Conservation (phyloP, 2,113 vertebrate species). For the Pipa parva region DNA sequence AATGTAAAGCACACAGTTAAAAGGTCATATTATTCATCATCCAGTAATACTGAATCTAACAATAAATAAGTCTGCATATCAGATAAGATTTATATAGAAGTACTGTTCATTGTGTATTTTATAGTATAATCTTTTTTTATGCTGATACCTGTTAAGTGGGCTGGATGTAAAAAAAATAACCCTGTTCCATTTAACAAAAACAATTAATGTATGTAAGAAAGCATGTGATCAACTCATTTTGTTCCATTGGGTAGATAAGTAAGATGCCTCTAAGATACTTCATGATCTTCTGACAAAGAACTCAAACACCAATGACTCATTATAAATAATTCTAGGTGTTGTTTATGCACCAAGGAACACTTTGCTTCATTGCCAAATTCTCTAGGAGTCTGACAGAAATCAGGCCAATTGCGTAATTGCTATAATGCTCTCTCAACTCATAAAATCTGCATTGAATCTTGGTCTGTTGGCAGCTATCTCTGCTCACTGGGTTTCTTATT, state of each 20-base stretch:
- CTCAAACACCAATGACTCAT: constrained; percentile 41
- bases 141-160: not conserved
- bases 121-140: not conserved
- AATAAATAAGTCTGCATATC: too few species aligned
- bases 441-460: constrained; percentile 45
- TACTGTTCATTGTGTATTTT: too few species aligned
- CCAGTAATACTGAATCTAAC: too few species aligned
- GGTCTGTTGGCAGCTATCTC: constrained; percentile 52
- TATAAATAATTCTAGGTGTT: constrained; percentile 47
- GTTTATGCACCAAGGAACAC: constrained; percentile 26
- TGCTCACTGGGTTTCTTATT: constrained; percentile 70
- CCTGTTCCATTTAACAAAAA: not conserved
- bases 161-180: too few species aligned
- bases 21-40: too few species aligned
- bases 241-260: constrained; percentile 5
- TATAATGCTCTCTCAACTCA: constrained; percentile 23
- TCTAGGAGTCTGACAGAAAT: constrained; percentile 47
- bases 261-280: constrained; percentile 28
- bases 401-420: constrained; percentile 48
- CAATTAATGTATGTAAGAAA: not conserved
- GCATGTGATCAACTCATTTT: not conserved
- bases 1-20: too few species aligned
- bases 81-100: too few species aligned
- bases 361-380: constrained; percentile 42
- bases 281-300: constrained; percentile 30